A percentile compares a stretch with the other conserved stretches of the same genome.
phyloP scores from a whole-genome alignment of 2,113 vertebrate species.

The Chloropsis hardwickii region DNA sequence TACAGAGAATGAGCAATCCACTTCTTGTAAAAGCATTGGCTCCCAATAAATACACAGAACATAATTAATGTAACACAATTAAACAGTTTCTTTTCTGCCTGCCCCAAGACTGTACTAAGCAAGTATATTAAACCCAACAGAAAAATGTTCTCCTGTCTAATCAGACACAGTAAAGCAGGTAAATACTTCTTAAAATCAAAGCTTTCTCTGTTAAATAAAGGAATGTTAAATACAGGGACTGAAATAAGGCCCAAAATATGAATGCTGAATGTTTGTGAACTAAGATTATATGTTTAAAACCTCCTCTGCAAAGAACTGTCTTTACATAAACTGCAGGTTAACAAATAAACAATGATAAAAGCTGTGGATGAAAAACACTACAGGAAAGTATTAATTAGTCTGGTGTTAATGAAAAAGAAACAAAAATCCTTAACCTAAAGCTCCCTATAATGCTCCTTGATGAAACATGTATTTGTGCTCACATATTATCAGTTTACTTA shows the following conservation, averaged over 20 bases:
- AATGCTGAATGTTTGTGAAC: not conserved
- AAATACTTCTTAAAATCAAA: not conserved
- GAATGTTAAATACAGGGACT: not conserved
- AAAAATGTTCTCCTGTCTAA: not conserved
- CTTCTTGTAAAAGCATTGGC: not conserved
- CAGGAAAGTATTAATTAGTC: not conserved
- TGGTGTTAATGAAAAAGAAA: not conserved
- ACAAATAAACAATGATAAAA: not conserved
- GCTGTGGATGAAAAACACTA: not conserved
- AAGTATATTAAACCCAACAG: not conserved
- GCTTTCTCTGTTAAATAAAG: not conserved
- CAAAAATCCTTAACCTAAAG: not conserved
- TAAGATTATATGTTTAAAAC: not conserved
- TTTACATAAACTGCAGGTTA: not conserved
- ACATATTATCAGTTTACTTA: not conserved
- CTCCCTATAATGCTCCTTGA: not conserved
- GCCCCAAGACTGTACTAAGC: not conserved
- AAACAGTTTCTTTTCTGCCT: not conserved
- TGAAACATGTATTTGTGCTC: not conserved
- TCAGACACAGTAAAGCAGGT: not conserved
- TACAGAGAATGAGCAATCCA: not conserved
- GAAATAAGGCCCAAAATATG: not conserved
- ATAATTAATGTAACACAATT: not conserved
- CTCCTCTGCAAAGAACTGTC: not conserved
- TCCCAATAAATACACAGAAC: not conserved